Evolutionary conservation across 2,888 invertebrate genomes (phyloP).

Genomic region (Nasonovia ribisnigri): DNA sequence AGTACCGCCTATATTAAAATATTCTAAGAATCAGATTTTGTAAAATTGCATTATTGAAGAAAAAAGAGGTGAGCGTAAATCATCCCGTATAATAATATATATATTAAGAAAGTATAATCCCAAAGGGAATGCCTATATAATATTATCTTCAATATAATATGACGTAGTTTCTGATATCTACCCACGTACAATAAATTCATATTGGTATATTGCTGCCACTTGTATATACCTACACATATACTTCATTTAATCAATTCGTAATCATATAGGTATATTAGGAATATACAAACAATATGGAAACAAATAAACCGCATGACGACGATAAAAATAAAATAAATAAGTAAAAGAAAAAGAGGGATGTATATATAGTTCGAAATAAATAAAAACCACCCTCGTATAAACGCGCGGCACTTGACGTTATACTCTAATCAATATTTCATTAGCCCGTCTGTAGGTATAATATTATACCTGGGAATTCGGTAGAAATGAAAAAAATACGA

Average conservation of each 20-base stretch:
- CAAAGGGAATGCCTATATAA: neutral
- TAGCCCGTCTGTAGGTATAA: conserved; percentile 39
- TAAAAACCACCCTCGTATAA: conserved; percentile 38
- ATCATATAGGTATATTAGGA: neutral
- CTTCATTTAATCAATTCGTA: conserved; percentile 33
- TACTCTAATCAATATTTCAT: conserved; percentile 63
- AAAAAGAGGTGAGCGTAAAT: no score
- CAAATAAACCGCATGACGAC: conserved; percentile 23
- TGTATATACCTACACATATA: neutral
- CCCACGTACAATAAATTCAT: conserved; percentile 7
- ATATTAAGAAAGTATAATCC: neutral
- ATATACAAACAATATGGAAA: neutral
- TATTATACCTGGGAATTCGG: conserved; percentile 15
- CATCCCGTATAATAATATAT: neutral
- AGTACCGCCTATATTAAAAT: no score
- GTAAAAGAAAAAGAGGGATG: conserved; percentile 1
- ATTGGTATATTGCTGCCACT: neutral
- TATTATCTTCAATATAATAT: neutral
- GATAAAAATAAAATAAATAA: conserved; percentile 37
- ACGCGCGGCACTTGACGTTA: conserved; percentile 53
- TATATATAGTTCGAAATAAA: neutral
- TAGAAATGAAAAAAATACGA: conserved; percentile 38
- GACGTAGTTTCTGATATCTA: neutral
- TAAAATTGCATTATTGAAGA: no score
- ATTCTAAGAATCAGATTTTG: no score